Evolutionary conservation across 2,113 vertebrate genomes (phyloP).

Genomic region (Protobothrops flavoviridis): DNA sequence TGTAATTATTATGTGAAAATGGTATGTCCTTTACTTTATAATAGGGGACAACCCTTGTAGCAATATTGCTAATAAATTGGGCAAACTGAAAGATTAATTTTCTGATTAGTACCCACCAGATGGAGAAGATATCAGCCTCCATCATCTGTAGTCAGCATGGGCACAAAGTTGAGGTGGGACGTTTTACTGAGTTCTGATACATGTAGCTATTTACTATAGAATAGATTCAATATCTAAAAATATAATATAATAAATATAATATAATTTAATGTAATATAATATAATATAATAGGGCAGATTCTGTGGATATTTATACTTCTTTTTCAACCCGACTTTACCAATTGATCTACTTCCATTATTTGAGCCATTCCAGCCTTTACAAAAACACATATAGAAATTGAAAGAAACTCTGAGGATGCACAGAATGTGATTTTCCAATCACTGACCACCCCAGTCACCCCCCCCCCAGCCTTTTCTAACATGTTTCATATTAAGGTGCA

Average conservation of each 20-base stretch:
- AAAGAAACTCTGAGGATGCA: background rate
- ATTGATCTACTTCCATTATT: background rate
- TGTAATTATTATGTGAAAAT: constrained; percentile 18
- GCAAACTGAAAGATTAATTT: background rate
- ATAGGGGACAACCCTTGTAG: constrained; percentile 1
- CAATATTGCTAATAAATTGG: background rate
- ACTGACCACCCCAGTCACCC: no score
- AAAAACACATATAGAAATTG: background rate
- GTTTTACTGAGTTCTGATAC: background rate
- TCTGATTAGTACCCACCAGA: background rate
- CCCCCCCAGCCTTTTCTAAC: background rate
- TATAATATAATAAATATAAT: background rate
- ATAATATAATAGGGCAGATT: background rate
- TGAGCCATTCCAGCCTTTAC: background rate
- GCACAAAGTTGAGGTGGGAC: background rate
- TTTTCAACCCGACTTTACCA: background rate
- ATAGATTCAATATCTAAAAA: background rate
- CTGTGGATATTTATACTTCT: background rate
- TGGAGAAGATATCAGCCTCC: background rate
- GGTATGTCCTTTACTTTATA: constrained; percentile 37
- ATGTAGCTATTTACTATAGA: background rate
- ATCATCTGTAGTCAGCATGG: background rate
- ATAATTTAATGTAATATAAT: no score
- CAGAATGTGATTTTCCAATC: background rate
- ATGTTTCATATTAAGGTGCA: background rate